Conservation (phyloP, 2,797 vertebrate genomes). For the Centropyge bicolor region DNA sequence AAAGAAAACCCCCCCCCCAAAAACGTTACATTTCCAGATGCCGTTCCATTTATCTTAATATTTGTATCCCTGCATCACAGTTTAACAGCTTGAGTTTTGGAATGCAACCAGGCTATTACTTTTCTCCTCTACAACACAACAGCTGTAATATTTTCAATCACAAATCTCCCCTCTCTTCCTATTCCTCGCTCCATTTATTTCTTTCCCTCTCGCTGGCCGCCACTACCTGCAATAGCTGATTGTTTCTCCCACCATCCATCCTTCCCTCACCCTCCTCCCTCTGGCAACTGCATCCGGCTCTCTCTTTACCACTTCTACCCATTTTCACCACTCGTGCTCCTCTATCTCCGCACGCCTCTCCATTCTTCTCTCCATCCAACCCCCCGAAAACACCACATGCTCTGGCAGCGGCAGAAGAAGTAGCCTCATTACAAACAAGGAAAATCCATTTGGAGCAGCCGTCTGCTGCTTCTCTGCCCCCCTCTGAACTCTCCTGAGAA, state of each 20-base stretch:
- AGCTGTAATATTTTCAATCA: constrained; percentile 59
- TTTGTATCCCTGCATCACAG: constrained; percentile 31
- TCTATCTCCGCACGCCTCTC: constrained; percentile 35
- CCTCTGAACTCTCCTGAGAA: constrained; percentile 82
- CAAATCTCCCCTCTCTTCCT: constrained; percentile 43
- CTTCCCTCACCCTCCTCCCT: constrained; percentile 15
- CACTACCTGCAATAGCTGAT: constrained; percentile 86
- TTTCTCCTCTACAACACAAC: constrained; percentile 35
- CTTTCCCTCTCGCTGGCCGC: constrained; percentile 61
- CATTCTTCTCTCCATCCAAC: constrained; percentile 41
- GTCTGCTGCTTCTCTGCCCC: constrained; percentile 77
- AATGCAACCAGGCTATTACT: constrained; percentile 37
- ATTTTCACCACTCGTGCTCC: constrained; percentile 48
- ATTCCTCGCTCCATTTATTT: constrained; percentile 58
- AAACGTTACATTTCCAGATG: constrained; percentile 29
- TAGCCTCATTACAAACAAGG: constrained; percentile 85
- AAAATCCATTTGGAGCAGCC: constrained; percentile 86
- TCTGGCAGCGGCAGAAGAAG: constrained; percentile 72
- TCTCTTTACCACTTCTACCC: constrained; percentile 45
- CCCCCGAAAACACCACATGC: constrained; percentile 62
- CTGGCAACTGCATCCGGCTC: constrained; percentile 33
- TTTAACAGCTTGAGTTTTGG: constrained; percentile 47
- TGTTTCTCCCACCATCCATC: constrained; percentile 82
- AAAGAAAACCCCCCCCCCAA: too few relatives aligned
- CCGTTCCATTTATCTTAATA: constrained; percentile 32